phyloP scores from a whole-genome alignment of 2,113 vertebrate genomes.

The Bettongia penicillata region DNA sequence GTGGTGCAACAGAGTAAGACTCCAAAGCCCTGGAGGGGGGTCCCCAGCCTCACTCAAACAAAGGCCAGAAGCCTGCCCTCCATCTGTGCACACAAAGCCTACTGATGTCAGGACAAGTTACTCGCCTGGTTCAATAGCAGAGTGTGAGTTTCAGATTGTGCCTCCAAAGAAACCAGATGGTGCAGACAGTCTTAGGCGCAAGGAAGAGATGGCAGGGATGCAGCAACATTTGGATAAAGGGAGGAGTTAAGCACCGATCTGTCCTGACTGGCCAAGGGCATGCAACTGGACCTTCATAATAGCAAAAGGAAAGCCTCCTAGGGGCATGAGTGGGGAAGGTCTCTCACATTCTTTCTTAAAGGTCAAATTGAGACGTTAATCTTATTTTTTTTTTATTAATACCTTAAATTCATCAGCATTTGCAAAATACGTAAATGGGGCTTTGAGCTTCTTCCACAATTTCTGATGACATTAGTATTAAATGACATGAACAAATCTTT shows the following conservation, averaged over 20 bases:
- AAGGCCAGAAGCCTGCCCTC: not conserved
- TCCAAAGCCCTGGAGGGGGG: not conserved
- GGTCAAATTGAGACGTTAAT: constrained; percentile 42
- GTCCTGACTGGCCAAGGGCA: constrained; percentile 65
- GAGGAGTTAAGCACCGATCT: constrained; percentile 58
- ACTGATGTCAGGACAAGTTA: constrained; percentile 14
- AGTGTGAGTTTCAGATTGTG: constrained; percentile 32
- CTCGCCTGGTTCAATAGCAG: constrained; percentile 39
- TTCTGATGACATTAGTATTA: not conserved
- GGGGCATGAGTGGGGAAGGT: constrained; percentile 63
- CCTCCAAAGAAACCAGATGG: constrained; percentile 74
- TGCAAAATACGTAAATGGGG: not conserved
- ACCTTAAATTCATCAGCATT: not conserved
- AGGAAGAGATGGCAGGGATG: constrained; percentile 62
- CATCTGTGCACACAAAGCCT: not conserved
- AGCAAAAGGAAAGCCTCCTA: not conserved
- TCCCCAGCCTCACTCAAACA: not conserved
- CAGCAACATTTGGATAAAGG: constrained; percentile 58
- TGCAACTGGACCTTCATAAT: constrained; percentile 39
- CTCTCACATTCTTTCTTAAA: constrained; percentile 22
- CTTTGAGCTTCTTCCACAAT: not conserved
- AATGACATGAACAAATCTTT: not conserved
- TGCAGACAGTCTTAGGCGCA: constrained; percentile 41
- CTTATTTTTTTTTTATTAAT: constrained; percentile 27
- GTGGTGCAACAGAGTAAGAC: not conserved